Percentiles rank a stretch among this genome's conserved stretches.
Conservation (phyloP, 2,888 invertebrate species). For the Enchytraeus crypticus region DNA sequence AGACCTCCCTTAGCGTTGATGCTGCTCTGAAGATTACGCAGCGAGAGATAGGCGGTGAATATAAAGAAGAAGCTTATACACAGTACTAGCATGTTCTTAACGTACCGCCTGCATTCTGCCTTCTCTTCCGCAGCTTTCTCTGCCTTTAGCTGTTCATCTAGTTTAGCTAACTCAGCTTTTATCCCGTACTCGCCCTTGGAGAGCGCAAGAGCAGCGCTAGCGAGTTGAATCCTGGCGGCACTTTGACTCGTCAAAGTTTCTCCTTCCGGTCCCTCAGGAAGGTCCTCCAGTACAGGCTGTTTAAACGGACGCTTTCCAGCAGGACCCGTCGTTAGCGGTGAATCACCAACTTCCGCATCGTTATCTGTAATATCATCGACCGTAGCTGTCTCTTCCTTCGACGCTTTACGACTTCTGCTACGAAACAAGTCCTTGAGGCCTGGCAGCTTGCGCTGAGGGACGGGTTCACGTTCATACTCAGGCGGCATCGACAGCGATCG, state of each 20-base stretch:
- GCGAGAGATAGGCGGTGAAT: slow-evolving; percentile 35
- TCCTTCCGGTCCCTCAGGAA: slow-evolving; percentile 27
- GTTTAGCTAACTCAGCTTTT: background rate
- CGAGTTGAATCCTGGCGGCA: slow-evolving; percentile 21
- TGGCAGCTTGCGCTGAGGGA: background rate
- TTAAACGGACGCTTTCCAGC: slow-evolving; percentile 12
- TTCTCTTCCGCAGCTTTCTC: slow-evolving; percentile 24
- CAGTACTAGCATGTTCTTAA: slow-evolving; percentile 36
- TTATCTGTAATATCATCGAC: background rate
- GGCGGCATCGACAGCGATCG: slow-evolving; percentile 1
- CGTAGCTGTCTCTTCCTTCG: background rate
- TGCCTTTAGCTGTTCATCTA: background rate
- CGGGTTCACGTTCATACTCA: background rate
- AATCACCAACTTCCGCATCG: background rate
- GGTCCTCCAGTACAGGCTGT: slow-evolving; percentile 28
- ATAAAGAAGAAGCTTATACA: slow-evolving; percentile 34
- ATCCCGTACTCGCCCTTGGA: slow-evolving; percentile 4
- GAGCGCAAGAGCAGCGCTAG: slow-evolving; percentile 20
- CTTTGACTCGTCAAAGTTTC: slow-evolving; percentile 27
- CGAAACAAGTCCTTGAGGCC: background rate
- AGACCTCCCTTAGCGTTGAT: slow-evolving; percentile 38
- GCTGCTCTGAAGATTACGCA: slow-evolving; percentile 44
- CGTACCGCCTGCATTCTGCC: slow-evolving; percentile 29
- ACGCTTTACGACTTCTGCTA: too few species aligned
- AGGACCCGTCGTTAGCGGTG: background rate